Base-by-base conservation (phyloP, 1,140 invertebrate species). In the Micrasema longulum region DNA sequence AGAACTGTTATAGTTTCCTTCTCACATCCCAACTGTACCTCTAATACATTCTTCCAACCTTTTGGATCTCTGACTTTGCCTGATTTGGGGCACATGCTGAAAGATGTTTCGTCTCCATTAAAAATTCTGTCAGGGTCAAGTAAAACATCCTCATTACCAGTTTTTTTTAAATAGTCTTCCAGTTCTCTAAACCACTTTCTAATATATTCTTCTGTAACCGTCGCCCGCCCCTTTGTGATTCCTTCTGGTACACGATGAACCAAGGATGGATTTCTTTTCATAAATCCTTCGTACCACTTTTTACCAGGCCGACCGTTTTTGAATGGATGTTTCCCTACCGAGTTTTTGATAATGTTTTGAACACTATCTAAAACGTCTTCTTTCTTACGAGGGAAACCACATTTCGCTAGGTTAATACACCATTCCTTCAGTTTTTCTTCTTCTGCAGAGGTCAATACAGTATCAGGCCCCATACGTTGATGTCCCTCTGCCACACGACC, bases 401-500 rank as follows among this genome's bases (percentile, higher is more conserved):
- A 45, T 45, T 45, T 45, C 11, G 41, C 14, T 20, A 2, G 12
- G 2, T 5, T 52, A 22, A 52, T 52, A 26, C 50, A 52, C 50
- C 50, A 52, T 52, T 52, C 50, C 3, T 52, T 26, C 14, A 5
- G 23, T 20, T 26, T 52, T 52, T 52, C 50, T 52, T 52, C 20
- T 26, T 52, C 50, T 52, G 50, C 26, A 31, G 26, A 31, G 26
- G 26, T 52, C 50, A 52, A 26, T 2, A 52, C 50, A 22, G 50
- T 52, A 26, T 52, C 50, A 52, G 50, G 50, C 23, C 50, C 14
- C 50, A 52, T 52, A 26, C 50, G 50, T 52, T 52, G 50, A 52
- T 20, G 50, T 52, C 50, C 50, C 23, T 52, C 50, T 52, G 50
- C 50, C 6, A 52, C 23, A 26, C 50, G 50, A 52, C 50, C 50